A percentile compares a stretch with the other conserved stretches of the same genome.
phyloP scores from a whole-genome alignment of 2,888 invertebrate species.

The Corythucha ciliata region DNA sequence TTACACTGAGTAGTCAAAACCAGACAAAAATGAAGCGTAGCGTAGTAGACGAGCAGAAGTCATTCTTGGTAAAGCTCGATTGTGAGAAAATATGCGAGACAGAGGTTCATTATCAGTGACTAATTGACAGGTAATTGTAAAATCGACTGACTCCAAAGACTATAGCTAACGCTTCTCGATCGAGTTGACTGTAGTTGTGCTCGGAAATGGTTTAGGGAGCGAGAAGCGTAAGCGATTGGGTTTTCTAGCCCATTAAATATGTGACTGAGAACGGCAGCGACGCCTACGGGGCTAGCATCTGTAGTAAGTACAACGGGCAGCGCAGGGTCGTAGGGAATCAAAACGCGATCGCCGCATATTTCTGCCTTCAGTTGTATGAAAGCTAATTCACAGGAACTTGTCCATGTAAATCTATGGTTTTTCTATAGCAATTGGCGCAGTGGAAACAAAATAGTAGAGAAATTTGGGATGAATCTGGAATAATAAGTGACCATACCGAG shows the following conservation, averaged over 20 bases:
- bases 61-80: no score
- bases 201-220: no score
- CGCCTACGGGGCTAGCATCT: background rate
- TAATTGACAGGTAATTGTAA: no score
- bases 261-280: constrained; percentile 16
- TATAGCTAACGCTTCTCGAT: no score
- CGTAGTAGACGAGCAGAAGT: no score
- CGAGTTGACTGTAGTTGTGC: no score
- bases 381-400: constrained; percentile 1
- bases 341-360: constrained; percentile 18
- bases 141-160: no score
- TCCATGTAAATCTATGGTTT: background rate
- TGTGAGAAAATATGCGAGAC: no score
- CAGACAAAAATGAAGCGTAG: no score
- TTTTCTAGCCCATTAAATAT: no score
- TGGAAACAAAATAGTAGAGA: background rate
- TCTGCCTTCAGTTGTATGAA: constrained; percentile 32
- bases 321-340: background rate
- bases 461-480: constrained; percentile 2
- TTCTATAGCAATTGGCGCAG: background rate
- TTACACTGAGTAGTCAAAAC: constrained; percentile 3
- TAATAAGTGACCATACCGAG: background rate
- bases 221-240: no score
- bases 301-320: background rate
- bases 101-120: no score